phyloP scores from a whole-genome alignment of 1,140 invertebrate species.

The Heterodera carotae region DNA sequence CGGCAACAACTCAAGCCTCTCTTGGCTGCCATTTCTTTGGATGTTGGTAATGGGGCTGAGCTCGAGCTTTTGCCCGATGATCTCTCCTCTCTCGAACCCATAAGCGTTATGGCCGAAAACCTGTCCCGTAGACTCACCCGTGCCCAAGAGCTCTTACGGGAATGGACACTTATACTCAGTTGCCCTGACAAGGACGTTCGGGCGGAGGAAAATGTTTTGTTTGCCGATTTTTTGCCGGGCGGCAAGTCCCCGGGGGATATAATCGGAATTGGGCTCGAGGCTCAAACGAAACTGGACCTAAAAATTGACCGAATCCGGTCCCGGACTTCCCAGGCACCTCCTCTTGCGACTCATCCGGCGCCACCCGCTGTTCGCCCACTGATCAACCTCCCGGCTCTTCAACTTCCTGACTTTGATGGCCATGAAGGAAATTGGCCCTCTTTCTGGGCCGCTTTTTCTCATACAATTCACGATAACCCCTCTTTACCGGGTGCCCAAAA shows the following conservation, averaged over 20 bases:
- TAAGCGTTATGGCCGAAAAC: not conserved
- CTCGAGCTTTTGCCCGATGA: not conserved
- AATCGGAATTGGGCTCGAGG: not conserved
- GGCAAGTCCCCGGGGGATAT: not conserved
- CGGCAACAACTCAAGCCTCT: not conserved
- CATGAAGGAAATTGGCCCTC: not conserved
- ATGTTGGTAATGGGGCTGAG: not conserved
- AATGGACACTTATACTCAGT: not conserved
- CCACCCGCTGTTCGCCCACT: not conserved
- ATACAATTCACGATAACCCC: no score
- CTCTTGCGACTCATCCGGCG: not conserved
- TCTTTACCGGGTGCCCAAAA: no score
- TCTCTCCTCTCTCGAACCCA: not conserved
- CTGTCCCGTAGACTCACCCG: not conserved
- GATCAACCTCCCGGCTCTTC: not conserved
- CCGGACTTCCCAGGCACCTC: not conserved
- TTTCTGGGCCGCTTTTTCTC: not conserved
- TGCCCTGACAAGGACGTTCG: not conserved
- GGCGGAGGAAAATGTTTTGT: not conserved
- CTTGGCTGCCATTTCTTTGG: not conserved
- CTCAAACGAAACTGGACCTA: not conserved
- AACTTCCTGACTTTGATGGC: not conserved
- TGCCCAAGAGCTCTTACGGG: not conserved
- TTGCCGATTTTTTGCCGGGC: not conserved
- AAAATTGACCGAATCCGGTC: not conserved